phyloP scores from a whole-genome alignment of 2,888 invertebrate species.

The Cryptocephalus moraei region DNA sequence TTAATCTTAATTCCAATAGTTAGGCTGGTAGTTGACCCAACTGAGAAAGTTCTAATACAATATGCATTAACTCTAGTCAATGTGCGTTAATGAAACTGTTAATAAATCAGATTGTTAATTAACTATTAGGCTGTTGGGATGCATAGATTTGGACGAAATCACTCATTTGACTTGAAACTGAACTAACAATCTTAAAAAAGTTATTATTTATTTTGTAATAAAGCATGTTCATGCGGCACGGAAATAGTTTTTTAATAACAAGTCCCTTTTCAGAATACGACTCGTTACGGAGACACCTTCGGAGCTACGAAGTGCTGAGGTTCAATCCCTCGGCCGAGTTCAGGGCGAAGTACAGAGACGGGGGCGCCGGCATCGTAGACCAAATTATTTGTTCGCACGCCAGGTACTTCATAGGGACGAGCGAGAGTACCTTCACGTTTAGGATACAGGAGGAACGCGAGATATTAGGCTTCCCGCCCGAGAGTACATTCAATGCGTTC shows the following conservation, averaged over 20 bases:
- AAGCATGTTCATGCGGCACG: no score
- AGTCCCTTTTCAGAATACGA: slow-evolving; percentile 39
- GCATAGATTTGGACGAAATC: no score
- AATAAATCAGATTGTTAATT: no score
- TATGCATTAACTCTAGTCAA: no score
- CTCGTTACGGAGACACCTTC: slow-evolving; percentile 38
- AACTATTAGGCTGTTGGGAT: no score
- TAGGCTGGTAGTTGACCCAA: no score
- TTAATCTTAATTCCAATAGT: no score
- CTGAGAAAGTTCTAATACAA: no score
- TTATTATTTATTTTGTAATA: no score
- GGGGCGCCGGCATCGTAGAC: slow-evolving; percentile 85
- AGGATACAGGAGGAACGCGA: slow-evolving; percentile 96
- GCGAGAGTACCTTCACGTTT: slow-evolving; percentile 92
- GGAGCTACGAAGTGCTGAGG: slow-evolving; percentile 29
- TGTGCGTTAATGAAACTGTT: no score
- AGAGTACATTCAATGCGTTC: slow-evolving; percentile 80
- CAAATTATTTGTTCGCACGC: slow-evolving; percentile 91
- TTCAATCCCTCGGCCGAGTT: slow-evolving; percentile 42
- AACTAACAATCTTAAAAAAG: no score
- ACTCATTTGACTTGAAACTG: no score
- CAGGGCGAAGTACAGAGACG: slow-evolving; percentile 55
- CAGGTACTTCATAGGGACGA: slow-evolving; percentile 79
- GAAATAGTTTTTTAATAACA: background rate
- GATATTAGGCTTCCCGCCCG: slow-evolving; percentile 74